Evolutionary conservation across 2,797 vertebrate genomes (phyloP).

Genomic region (Brachymystax lenok): DNA sequence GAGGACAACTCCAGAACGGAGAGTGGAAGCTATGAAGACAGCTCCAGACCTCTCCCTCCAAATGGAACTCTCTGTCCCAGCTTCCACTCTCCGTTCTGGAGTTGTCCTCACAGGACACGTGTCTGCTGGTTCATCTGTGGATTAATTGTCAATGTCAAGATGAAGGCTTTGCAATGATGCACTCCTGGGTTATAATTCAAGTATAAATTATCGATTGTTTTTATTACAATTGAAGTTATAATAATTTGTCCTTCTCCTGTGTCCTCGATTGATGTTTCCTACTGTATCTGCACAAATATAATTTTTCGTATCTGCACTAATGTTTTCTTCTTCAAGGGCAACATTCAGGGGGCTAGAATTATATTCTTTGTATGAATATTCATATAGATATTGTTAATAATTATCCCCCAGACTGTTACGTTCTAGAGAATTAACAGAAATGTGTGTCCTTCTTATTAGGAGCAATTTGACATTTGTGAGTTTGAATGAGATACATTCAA

Average conservation of each 20-base stretch:
- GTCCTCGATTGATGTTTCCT: neutral
- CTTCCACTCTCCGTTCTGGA: neutral
- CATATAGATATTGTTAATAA: neutral
- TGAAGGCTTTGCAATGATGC: neutral
- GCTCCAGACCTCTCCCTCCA: neutral
- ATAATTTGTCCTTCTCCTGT: neutral
- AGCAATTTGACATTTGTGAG: neutral
- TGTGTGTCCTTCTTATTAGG: neutral
- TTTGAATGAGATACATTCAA: neutral
- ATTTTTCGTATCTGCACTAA: slow-evolving; percentile 5
- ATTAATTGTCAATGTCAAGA: neutral
- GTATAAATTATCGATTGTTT: neutral
- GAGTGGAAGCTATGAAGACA: neutral
- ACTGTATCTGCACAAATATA: neutral
- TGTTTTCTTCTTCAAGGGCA: neutral
- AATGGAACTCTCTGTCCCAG: neutral
- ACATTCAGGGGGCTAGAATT: slow-evolving; percentile 4
- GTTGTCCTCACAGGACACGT: neutral
- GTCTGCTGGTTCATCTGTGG: neutral
- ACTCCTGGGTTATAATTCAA: neutral
- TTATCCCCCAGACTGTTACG: neutral
- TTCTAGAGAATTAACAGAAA: neutral
- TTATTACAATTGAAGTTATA: too few species aligned
- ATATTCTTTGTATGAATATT: neutral
- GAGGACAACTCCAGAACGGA: neutral